phyloP scores from a whole-genome alignment of 2,888 invertebrate species.

The Leptopilina myrica region DNA sequence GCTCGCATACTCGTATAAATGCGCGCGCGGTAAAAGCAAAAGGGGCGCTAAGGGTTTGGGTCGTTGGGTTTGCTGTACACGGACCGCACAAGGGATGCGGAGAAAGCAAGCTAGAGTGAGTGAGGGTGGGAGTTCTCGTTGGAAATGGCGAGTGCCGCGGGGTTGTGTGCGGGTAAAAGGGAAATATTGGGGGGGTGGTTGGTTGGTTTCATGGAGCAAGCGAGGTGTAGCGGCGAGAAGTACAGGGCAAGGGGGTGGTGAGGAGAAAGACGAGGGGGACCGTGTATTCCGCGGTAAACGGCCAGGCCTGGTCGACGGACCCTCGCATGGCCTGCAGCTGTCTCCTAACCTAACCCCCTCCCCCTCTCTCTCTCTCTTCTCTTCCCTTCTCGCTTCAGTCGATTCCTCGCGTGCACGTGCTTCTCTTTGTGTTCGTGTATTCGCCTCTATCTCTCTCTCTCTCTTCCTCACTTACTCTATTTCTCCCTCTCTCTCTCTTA shows the following conservation, averaged over 20 bases:
- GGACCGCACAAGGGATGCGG: slow-evolving; percentile 12
- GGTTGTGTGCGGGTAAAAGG: slow-evolving; percentile 17
- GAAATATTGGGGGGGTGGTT: slow-evolving; percentile 61
- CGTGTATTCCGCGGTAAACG: slow-evolving; percentile 63
- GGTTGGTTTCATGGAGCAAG: slow-evolving; percentile 51
- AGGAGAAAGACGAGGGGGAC: slow-evolving; percentile 37
- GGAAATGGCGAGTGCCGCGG: slow-evolving; percentile 45
- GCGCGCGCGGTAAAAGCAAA: slow-evolving; percentile 18
- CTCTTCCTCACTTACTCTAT: neutral
- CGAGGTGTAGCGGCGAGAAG: slow-evolving; percentile 52
- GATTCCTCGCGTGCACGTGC: slow-evolving; percentile 38
- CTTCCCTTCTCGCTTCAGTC: slow-evolving; percentile 32
- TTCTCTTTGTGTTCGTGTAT: slow-evolving; percentile 13
- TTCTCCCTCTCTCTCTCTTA: neutral
- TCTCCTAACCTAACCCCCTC: slow-evolving; percentile 69
- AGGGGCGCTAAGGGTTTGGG: slow-evolving; percentile 28
- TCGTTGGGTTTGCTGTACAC: slow-evolving; percentile 41
- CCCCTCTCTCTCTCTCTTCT: slow-evolving; percentile 38
- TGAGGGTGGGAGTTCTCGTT: slow-evolving; percentile 1
- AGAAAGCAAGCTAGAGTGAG: slow-evolving; percentile 26
- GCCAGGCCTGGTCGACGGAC: slow-evolving; percentile 67
- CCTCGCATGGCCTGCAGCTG: slow-evolving; percentile 73
- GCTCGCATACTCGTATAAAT: slow-evolving; percentile 3
- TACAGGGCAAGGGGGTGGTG: slow-evolving; percentile 23
- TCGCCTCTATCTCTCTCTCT: neutral